phyloP scores from a whole-genome alignment of 2,888 invertebrate genomes.

The Neoscelio sp. region DNA sequence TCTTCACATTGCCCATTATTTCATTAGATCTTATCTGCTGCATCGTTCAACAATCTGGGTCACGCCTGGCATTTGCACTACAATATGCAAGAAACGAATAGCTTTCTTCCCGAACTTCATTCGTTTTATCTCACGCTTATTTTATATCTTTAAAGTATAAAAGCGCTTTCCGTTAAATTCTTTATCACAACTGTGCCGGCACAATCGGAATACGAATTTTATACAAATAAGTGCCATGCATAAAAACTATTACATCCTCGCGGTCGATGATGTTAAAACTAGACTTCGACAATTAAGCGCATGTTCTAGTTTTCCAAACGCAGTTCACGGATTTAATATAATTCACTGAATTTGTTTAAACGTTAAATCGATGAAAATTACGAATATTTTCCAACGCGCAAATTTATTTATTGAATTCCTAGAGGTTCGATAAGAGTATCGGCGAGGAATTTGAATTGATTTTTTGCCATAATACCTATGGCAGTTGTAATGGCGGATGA shows the following conservation, averaged over 20 bases:
- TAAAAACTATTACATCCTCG: slow-evolving; percentile 5
- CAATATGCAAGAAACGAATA: slow-evolving; percentile 61
- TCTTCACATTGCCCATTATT: slow-evolving; percentile 64
- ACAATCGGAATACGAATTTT: slow-evolving; percentile 32
- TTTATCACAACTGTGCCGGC: slow-evolving; percentile 37
- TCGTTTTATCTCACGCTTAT: slow-evolving; percentile 58
- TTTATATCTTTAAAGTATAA: slow-evolving; percentile 43
- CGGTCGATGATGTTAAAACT: slow-evolving; percentile 32
- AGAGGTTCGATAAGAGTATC: slow-evolving; percentile 35
- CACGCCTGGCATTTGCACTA: slow-evolving; percentile 63
- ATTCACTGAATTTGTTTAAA: too few relatives aligned
- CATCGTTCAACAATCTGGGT: slow-evolving; percentile 67
- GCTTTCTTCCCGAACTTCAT: slow-evolving; percentile 48
- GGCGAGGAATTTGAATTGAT: slow-evolving; percentile 37
- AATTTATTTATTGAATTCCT: background rate
- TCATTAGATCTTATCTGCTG: slow-evolving; percentile 66
- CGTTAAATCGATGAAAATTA: too few relatives aligned
- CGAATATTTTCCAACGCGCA: background rate
- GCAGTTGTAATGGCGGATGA: background rate
- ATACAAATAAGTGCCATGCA: slow-evolving; percentile 33
- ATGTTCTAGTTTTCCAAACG: too few relatives aligned
- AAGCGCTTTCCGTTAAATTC: slow-evolving; percentile 51
- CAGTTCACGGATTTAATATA: too few relatives aligned
- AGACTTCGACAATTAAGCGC: slow-evolving; percentile 29
- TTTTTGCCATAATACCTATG: background rate